Base-by-base conservation (phyloP, 2,797 vertebrate species). In the Ispidina picta region DNA sequence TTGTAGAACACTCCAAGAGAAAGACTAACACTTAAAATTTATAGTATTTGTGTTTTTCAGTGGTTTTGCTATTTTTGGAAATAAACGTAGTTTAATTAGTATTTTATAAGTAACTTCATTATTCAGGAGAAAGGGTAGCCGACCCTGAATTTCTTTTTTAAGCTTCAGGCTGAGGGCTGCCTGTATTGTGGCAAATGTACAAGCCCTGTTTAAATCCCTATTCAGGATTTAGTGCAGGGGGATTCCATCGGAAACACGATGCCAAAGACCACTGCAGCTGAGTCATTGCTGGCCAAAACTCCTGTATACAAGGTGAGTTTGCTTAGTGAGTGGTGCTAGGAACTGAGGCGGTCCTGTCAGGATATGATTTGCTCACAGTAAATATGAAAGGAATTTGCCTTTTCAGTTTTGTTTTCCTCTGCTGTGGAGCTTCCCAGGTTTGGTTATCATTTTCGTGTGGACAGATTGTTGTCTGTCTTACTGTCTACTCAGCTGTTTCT, bases 401-500 rank as follows among this genome's bases (percentile, higher is more conserved):
- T 92, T 93, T 70, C 10, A 25, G 17, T 44, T 83, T 78, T 49
- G 20, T 55, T 83, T 79, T 80, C 43, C 23, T 78, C 37, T 1
- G 3, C 33, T 1, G 0, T 62, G 55, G 26, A 26, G 37, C 66
- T 86, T 90, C 54, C 16, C 10, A 22, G 15, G 14, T 81, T 80
- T 86, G 28, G 78, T 63, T 64, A 81, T 9, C 23, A 51, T 85
- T 81, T 92, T 89, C 56, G 18, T 31, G 29, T 23, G 25, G 66
- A 66, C 68, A 86, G 63, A 92, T 68, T 92, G 49, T 71, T 9
- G 0, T 55, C 33, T 78, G 39, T 72, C 55, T 89, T 93, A 78
- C 56, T 68, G 37, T 92, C 88, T 93, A 58, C 59, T 68, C 76
- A 89, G 83, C 75, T 95, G 49, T 93, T 93, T 78, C 33, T 49